Evolutionary conservation across 1,140 invertebrate species (phyloP).

Genomic region (Drosophila malerkotliana): DNA sequence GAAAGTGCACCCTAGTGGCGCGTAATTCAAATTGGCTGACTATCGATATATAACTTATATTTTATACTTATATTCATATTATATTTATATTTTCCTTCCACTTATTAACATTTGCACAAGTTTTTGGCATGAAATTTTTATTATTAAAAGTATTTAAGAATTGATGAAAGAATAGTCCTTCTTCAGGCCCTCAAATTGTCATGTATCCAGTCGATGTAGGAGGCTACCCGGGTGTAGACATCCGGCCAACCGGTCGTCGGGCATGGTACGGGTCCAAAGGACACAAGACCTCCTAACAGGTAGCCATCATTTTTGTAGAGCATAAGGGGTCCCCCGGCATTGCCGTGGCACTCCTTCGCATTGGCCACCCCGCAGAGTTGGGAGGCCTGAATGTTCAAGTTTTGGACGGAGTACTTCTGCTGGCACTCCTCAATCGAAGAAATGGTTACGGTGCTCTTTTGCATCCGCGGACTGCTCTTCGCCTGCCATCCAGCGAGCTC

Average conservation of each 20-base stretch:
- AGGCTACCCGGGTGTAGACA: slow-evolving; percentile 89
- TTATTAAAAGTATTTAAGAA: neutral
- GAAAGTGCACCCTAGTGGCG: no score
- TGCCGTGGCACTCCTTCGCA: slow-evolving; percentile 72
- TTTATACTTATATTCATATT: no score
- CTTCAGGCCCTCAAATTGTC: slow-evolving; percentile 28
- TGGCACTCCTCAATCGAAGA: slow-evolving; percentile 52
- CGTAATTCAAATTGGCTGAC: no score
- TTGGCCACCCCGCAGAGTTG: slow-evolving; percentile 53
- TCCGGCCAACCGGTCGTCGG: slow-evolving; percentile 88
- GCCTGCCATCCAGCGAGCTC: slow-evolving; percentile 92
- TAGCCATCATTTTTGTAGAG: slow-evolving; percentile 80
- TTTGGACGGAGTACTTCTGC: slow-evolving; percentile 30
- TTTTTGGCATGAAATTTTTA: slow-evolving; percentile 6
- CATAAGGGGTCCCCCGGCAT: slow-evolving; percentile 87
- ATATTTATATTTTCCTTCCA: no score
- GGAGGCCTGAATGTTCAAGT: slow-evolving; percentile 36
- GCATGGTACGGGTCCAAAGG: slow-evolving; percentile 90
- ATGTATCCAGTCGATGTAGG: slow-evolving; percentile 70
- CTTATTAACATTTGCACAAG: no score
- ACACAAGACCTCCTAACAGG: slow-evolving; percentile 87
- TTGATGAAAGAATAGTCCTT: no score
- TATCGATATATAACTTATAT: no score
- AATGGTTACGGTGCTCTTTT: slow-evolving; percentile 83
- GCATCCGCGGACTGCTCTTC: slow-evolving; percentile 86